Evolutionary conservation across 2,797 vertebrate genomes (phyloP), one percentile per base, ranked within the genome.

Genomic region (Acrossocheilus fasciatus): DNA sequence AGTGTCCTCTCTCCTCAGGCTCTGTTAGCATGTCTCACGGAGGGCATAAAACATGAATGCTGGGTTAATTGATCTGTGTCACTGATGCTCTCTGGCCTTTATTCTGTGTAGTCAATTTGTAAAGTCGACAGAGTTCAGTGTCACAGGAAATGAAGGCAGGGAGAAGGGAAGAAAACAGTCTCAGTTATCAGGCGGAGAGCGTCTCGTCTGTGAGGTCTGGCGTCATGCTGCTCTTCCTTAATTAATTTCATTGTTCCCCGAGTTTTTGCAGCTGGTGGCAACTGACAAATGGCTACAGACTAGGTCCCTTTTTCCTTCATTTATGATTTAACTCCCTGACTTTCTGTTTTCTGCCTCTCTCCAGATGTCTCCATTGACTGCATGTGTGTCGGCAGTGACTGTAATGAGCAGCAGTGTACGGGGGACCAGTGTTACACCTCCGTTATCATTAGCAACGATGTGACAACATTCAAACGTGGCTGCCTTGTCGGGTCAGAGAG

Each of bases 371-470:
- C 93, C 69, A 87, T 96, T 86, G 89, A 91, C 89, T 96, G 96
- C 91, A 82, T 94, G 87, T 96, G 95, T 84, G 92, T 95, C 77
- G 92, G 93, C 86, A 88, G 86, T 0, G 93, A 91, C 86, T 96
- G 95, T 89, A 93, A 88, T 89, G 88, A 85, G 74, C 87, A 90
- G 23, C 91, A 89, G 91, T 96, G 96, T 77, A 92, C 89, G 0
- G 96, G 96, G 2, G 91, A 93, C n/a, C 92, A 91, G 43, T 96
- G 96, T 92, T 96, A 95, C 91, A 94, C 96, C 85, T 96, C 95
- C 0, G 93, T 96, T 70, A 95, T 92, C 73, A 86, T 95, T 20
- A 91, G 85, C 36, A 89, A 91, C 78, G 83, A 85, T 0, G 88
- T 73, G 74, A 85, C 86, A 23, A 91, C 89, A 64, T 94, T 96